Percentiles rank a stretch among this genome's conserved stretches.
These are phyloP conservation scores for Tetramorium simillimum DNA, from an alignment of 1,140 invertebrate species.

Conservation along the genomic window DNA sequence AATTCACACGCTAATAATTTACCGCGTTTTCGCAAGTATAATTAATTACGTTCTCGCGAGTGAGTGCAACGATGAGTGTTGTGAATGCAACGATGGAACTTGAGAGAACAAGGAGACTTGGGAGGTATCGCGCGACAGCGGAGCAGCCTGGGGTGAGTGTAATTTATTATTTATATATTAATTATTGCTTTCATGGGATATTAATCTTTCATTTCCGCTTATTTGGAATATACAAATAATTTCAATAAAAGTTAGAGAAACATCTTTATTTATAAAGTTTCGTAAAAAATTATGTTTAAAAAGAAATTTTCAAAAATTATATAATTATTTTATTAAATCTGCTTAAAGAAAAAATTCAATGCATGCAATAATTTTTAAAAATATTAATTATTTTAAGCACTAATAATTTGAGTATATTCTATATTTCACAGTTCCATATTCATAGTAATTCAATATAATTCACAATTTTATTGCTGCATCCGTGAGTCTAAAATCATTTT, in stretches of 20 bases:
- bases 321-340: background rate
- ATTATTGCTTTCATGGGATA: background rate
- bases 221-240: background rate
- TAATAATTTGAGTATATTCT: background rate
- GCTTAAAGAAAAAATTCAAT: background rate
- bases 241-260: background rate
- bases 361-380: background rate
- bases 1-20: background rate
- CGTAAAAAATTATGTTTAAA: background rate
- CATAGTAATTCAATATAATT: background rate
- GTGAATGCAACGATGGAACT: background rate
- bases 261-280: background rate
- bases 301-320: background rate
- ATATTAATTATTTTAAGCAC: background rate
- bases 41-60: background rate
- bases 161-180: conserved; percentile 22
- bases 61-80: conserved; percentile 2
- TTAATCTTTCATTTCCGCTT: background rate
- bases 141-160: background rate
- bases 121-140: background rate
- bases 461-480: background rate
- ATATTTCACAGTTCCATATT: background rate
- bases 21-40: background rate
- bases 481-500: background rate
- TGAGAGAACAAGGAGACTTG: background rate